phyloP scores from a whole-genome alignment of 2,888 invertebrate species.

The Hydropsyche betteni region DNA sequence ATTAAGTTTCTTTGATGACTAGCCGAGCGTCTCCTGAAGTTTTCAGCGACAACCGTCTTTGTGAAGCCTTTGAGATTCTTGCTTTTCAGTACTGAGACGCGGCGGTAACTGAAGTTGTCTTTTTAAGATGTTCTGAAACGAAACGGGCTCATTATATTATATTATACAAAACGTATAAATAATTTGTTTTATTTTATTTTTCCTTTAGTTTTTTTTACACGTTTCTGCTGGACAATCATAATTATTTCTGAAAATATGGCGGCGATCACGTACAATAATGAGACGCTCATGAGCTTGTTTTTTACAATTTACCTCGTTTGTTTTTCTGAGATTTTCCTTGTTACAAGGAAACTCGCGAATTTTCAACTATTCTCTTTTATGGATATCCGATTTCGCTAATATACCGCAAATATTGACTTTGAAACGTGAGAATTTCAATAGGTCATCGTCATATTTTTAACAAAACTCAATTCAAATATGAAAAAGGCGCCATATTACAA shows the following conservation, averaged over 20 bases:
- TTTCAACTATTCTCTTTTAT: slow-evolving; percentile 3
- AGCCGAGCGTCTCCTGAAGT: slow-evolving; percentile 32
- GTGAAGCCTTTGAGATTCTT: slow-evolving; percentile 37
- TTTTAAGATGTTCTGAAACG: slow-evolving; percentile 13
- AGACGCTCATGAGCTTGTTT: slow-evolving; percentile 8
- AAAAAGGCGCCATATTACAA: background rate
- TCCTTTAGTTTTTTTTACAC: background rate
- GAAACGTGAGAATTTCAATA: slow-evolving; percentile 13
- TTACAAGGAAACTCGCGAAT: slow-evolving; percentile 8
- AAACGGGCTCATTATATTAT: background rate
- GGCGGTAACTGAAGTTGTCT: slow-evolving; percentile 30
- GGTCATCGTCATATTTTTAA: slow-evolving; percentile 7
- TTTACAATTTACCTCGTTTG: slow-evolving; percentile 21
- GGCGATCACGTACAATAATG: no score
- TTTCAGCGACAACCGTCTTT: slow-evolving; percentile 33
- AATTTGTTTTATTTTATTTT: background rate
- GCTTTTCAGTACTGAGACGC: slow-evolving; percentile 24
- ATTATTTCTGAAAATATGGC: no score
- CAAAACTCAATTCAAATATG: background rate
- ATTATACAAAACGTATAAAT: background rate
- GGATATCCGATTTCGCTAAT: slow-evolving; percentile 31
- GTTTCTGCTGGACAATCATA: background rate
- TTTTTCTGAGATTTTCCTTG: slow-evolving; percentile 24
- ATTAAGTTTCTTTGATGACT: slow-evolving; percentile 40
- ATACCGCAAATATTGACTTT: slow-evolving; percentile 12